Evolutionary conservation across 2,888 invertebrate species (phyloP).

Genomic region (Hypsopygia costalis): DNA sequence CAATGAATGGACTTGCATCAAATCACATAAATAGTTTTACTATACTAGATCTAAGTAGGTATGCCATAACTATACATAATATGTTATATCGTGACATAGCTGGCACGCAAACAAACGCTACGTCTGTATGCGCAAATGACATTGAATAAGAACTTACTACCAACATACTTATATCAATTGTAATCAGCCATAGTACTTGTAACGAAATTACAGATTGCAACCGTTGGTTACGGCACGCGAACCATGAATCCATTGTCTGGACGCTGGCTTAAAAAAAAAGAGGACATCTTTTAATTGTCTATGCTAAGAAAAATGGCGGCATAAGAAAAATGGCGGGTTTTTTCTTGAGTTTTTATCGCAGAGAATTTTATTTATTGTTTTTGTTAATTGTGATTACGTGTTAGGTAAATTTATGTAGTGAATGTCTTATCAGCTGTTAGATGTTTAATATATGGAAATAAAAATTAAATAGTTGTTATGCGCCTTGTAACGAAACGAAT

Average conservation of each 20-base stretch:
- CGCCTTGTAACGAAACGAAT: too few relatives aligned
- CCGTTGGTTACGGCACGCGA: conserved; percentile 28
- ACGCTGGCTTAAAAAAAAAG: conserved; percentile 24
- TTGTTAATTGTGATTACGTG: too few relatives aligned
- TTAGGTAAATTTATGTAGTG: too few relatives aligned
- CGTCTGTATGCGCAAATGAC: neutral
- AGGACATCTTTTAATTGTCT: conserved; percentile 32
- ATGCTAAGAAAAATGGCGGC: conserved; percentile 9
- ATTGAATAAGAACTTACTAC: neutral
- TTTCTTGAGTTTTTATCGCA: neutral
- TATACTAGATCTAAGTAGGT: too few relatives aligned
- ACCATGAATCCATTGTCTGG: conserved; percentile 29
- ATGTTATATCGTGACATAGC: neutral
- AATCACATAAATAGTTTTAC: too few relatives aligned
- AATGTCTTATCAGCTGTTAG: too few relatives aligned
- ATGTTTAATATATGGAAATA: too few relatives aligned
- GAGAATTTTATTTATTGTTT: too few relatives aligned
- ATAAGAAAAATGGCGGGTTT: neutral
- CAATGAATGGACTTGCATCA: too few relatives aligned
- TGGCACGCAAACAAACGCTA: neutral
- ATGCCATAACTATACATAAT: too few relatives aligned
- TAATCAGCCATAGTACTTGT: conserved; percentile 27
- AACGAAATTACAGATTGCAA: conserved; percentile 36
- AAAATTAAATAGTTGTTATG: too few relatives aligned
- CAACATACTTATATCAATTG: conserved; percentile 28